A percentile compares a stretch with the other conserved stretches of the same genome.
These are phyloP conservation scores for Glaucidium brasilianum DNA, from an alignment of 2,113 vertebrate genomes.

Conservation along the genomic window DNA sequence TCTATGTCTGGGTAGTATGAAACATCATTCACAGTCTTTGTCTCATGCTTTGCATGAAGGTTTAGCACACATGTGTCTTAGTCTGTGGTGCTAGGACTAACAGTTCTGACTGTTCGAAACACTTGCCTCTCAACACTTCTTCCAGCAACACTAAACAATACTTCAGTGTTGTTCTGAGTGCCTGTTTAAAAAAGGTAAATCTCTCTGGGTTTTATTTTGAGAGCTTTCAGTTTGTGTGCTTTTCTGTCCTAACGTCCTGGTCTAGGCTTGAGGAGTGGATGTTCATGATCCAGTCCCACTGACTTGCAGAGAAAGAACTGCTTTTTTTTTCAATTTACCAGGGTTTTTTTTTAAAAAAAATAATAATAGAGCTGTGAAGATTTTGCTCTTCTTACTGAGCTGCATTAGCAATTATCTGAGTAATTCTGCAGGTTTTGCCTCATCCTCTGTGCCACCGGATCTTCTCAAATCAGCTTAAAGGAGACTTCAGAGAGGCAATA, in stretches of 20 bases:
- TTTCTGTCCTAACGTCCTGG: not conserved
- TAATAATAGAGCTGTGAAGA: not conserved
- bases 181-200: not conserved
- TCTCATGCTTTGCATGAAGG: not conserved
- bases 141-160: not conserved
- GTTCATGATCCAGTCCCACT: not conserved
- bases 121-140: not conserved
- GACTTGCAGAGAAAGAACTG: not conserved
- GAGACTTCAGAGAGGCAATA: not conserved
- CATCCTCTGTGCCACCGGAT: fast-evolving
- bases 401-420: not conserved
- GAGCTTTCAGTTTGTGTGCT: not conserved
- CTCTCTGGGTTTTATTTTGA: not conserved
- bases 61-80: not conserved
- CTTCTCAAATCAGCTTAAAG: not conserved
- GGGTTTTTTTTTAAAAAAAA: too few relatives aligned
- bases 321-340: not conserved
- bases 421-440: not conserved
- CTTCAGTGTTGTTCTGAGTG: not conserved
- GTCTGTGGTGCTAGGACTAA: not conserved
- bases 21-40: not conserved
- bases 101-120: not conserved
- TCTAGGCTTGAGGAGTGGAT: not conserved
- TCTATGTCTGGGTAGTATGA: not conserved
- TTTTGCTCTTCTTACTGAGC: not conserved